phyloP scores from a whole-genome alignment of 2,797 vertebrate genomes.

The Pseudopleuronectes americanus region DNA sequence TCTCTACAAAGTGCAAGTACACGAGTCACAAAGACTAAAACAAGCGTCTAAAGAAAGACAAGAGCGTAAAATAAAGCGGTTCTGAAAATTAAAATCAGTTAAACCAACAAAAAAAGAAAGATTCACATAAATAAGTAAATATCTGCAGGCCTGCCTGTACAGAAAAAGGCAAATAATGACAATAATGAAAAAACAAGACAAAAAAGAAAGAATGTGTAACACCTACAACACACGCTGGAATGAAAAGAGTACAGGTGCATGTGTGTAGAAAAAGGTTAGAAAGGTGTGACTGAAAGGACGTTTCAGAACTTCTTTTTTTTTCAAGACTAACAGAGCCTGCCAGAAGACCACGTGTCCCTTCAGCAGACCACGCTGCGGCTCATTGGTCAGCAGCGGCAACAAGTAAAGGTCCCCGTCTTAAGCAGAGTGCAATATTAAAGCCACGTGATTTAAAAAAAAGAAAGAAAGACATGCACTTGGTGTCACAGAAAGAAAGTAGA shows the following conservation, averaged over 20 bases:
- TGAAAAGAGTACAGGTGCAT: constrained; percentile 54
- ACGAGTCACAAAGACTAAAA: constrained; percentile 72
- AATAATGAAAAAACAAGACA: constrained; percentile 10
- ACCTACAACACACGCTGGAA: constrained; percentile 69
- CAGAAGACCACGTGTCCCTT: constrained; percentile 27
- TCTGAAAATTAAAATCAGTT: constrained; percentile 31
- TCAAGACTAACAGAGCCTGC: constrained; percentile 14
- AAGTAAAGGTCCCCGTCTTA: constrained; percentile 13
- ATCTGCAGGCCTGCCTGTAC: constrained; percentile 87
- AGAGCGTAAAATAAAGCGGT: constrained; percentile 45
- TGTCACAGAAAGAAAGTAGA: constrained; percentile 14
- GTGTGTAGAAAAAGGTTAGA: constrained; percentile 31
- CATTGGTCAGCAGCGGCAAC: constrained; percentile 26
- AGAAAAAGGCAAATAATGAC: constrained; percentile 73
- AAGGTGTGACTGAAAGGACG: constrained; percentile 23
- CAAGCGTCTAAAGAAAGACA: constrained; percentile 64
- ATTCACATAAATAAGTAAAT: constrained; percentile 80
- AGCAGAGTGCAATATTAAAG: constrained; percentile 60
- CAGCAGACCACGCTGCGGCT: constrained; percentile 45
- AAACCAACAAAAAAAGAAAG: constrained; percentile 34
- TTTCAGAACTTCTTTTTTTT: constrained; percentile 8
- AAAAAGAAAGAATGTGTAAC: constrained; percentile 38
- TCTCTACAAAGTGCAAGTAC: constrained; percentile 84
- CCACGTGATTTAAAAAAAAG: constrained; percentile 19
- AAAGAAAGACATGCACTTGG: constrained; percentile 32